Percentiles rank a stretch among this genome's conserved stretches.
Conservation (phyloP, 2,888 invertebrate species). For the Erebia ligea region DNA sequence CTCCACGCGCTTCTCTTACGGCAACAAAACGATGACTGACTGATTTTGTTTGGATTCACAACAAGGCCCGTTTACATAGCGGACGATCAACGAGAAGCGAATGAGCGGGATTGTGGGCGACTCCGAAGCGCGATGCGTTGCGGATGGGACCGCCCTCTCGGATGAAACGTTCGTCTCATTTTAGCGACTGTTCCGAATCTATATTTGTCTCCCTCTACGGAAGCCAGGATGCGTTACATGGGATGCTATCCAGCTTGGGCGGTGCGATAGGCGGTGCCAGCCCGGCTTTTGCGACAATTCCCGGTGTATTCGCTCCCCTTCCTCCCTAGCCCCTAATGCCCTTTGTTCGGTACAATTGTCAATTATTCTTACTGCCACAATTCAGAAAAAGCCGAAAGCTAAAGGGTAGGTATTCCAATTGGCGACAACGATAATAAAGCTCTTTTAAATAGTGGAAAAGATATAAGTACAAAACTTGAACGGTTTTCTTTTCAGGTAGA, state of each 20-base stretch:
- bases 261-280: slow-evolving; percentile 51
- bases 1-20: slow-evolving; percentile 71
- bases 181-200: slow-evolving; percentile 19
- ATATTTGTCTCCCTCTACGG: slow-evolving; percentile 39
- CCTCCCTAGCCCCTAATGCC: slow-evolving; percentile 56
- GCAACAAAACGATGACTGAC: slow-evolving; percentile 85
- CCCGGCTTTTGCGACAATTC: slow-evolving; percentile 46
- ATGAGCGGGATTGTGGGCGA: slow-evolving; percentile 74
- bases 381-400: slow-evolving; percentile 35
- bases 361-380: slow-evolving; percentile 46
- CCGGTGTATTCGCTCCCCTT: slow-evolving; percentile 55
- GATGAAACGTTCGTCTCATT: slow-evolving; percentile 39
- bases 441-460: background rate
- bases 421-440: slow-evolving; percentile 14
- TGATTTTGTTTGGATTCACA: slow-evolving; percentile 92
- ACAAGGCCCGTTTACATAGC: slow-evolving; percentile 92
- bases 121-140: slow-evolving; percentile 48
- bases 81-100: slow-evolving; percentile 80
- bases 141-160: slow-evolving; percentile 57
- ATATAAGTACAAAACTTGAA: background rate
- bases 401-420: slow-evolving; percentile 14
- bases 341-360: slow-evolving; percentile 60
- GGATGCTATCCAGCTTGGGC: slow-evolving; percentile 52
- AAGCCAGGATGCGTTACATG: slow-evolving; percentile 34
- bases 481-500: no score